These are phyloP conservation scores for Pseudolycoriella hygida DNA, from an alignment of 2,888 invertebrate genomes.

Conservation along the genomic window DNA sequence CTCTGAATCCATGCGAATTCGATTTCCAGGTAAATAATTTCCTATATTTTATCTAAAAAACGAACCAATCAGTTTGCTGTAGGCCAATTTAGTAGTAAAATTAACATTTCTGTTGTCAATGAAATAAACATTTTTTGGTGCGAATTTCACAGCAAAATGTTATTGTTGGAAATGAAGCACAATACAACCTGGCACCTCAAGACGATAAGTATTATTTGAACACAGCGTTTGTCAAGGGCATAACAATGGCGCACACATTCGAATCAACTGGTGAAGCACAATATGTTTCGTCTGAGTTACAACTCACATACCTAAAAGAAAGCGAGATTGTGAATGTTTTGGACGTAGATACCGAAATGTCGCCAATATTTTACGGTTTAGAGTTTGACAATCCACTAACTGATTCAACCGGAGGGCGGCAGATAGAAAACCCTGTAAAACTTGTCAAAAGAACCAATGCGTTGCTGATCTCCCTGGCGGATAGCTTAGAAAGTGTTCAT, in stretches of 20 bases:
- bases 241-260: constrained; percentile 27
- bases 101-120: too few species aligned
- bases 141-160: constrained; percentile 20
- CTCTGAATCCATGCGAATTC: constrained; percentile 22
- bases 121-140: not conserved
- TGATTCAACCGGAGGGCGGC: constrained; percentile 28
- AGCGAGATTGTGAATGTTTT: constrained; percentile 26
- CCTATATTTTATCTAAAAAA: not conserved
- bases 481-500: constrained; percentile 24
- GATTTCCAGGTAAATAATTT: constrained; percentile 19
- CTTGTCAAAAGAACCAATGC: constrained; percentile 20
- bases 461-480: constrained; percentile 23
- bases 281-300: constrained; percentile 25
- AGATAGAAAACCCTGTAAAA: constrained; percentile 23
- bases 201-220: constrained; percentile 25
- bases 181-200: constrained; percentile 21
- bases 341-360: constrained; percentile 27
- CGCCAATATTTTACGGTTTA: constrained; percentile 18
- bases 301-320: constrained; percentile 23
- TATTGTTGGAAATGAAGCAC: constrained; percentile 27
- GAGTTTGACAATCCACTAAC: constrained; percentile 20
- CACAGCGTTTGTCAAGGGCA: constrained; percentile 27
- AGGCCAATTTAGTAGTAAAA: too few species aligned
- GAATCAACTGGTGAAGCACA: constrained; percentile 29
- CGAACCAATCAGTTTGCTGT: too few species aligned